These are phyloP conservation scores for Cepaea hortensis DNA, from an alignment of 2,888 invertebrate species.

Conservation along the genomic window DNA sequence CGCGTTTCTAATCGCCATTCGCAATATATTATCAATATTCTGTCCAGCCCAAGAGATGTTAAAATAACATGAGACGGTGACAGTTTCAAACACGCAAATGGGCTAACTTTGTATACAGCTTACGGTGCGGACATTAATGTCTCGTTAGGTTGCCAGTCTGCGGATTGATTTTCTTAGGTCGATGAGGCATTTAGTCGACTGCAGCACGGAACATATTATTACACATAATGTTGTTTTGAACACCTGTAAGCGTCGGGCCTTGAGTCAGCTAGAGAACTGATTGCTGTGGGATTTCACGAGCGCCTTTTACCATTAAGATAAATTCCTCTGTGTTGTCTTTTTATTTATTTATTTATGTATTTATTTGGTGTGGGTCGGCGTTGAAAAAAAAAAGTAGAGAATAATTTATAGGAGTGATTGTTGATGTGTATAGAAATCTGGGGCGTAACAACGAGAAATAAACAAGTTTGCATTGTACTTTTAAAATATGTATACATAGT, in stretches of 20 bases:
- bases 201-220: neutral
- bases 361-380: no score
- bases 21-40: slow-evolving; percentile 39
- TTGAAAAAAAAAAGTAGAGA: neutral
- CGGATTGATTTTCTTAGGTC: slow-evolving; percentile 11
- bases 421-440: no score
- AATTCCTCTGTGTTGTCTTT: slow-evolving; percentile 3
- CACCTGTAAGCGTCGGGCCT: neutral
- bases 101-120: slow-evolving; percentile 6
- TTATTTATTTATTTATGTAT: neutral
- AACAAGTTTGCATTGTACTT: no score
- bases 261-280: neutral
- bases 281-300: neutral
- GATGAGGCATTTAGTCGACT: neutral
- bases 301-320: neutral
- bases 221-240: slow-evolving; percentile 25
- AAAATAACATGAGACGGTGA: slow-evolving; percentile 1
- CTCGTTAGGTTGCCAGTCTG: slow-evolving; percentile 15
- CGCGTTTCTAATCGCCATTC: slow-evolving; percentile 34
- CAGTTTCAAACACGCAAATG: slow-evolving; percentile 27
- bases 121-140: slow-evolving; percentile 15
- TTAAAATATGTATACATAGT: no score
- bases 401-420: neutral
- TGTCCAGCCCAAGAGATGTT: slow-evolving; percentile 2
- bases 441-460: no score